A percentile compares a stretch with the other conserved stretches of the same genome.
phyloP scores from a whole-genome alignment of 2,888 invertebrate genomes.

The Oegoconia quadripuncta region DNA sequence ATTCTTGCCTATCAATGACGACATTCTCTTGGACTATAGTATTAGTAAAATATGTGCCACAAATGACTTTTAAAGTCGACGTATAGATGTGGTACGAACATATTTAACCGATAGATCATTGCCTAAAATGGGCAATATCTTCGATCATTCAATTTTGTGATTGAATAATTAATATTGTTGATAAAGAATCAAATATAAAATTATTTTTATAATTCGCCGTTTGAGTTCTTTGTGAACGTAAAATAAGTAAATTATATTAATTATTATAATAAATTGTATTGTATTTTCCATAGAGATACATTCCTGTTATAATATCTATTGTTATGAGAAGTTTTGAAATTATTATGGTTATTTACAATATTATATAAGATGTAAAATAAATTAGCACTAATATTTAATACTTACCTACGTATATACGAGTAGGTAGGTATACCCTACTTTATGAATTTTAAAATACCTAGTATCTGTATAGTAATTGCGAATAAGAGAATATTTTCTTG shows the following conservation, averaged over 20 bases:
- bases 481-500: too few relatives aligned
- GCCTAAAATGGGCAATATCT: conserved; percentile 26
- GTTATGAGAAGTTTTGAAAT: conserved; percentile 28
- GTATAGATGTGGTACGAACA: background rate
- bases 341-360: conserved; percentile 4
- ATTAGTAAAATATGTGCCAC: background rate
- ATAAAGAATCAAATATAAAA: conserved; percentile 26
- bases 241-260: conserved; percentile 28
- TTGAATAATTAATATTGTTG: conserved; percentile 23
- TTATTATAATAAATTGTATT: conserved; percentile 18
- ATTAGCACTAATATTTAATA: too few relatives aligned
- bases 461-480: too few relatives aligned
- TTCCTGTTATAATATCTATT: conserved; percentile 38
- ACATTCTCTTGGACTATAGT: too few relatives aligned
- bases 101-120: conserved; percentile 13
- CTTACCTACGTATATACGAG: too few relatives aligned
- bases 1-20: too few relatives aligned
- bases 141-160: conserved; percentile 26
- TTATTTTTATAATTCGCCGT: conserved; percentile 39
- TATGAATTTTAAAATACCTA: too few relatives aligned
- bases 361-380: background rate
- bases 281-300: conserved; percentile 31
- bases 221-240: conserved; percentile 30
- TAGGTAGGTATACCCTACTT: too few relatives aligned
- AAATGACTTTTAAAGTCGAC: background rate